Evolutionary conservation across 2,888 invertebrate genomes (phyloP), one percentile per base, ranked within the genome.

Genomic region (Actias luna): DNA sequence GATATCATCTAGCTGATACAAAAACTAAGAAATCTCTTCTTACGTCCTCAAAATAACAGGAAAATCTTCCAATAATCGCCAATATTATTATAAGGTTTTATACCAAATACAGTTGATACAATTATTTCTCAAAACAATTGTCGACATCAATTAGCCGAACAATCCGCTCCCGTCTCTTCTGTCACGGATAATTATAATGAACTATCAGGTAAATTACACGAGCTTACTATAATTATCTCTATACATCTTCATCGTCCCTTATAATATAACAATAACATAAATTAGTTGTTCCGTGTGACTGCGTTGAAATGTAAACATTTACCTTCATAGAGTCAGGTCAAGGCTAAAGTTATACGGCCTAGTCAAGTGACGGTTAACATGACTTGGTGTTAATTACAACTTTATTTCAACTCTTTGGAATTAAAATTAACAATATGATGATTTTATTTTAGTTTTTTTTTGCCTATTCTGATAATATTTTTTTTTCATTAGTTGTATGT

Each of bases 131-230:
- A 52, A 14, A 29, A 27, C 27, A 52, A 29, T 52, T 52, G 29
- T 55, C 55, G n/a, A 55, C 55, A 55, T 55, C 2, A 55, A 16
- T 55, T 29, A 55, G 29, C 29, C 10, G 16, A 27, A 16, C 55
- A 55, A 27, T 29, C 55, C 16, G 29, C 29, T 29, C 29, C 55
- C 29, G 8, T 55, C 22, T 50, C 10, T 25, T 22, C 22, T 22
- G 3, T 50, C 29, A n/a, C 55, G 29, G 16, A 29, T 29, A 55
- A 55, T 55, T 29, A 29, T 55, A 55, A 55, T 55, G 29, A 55
- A 55, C 29, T 55, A 29, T 29, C 55, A 29, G 55, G 29, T 55
- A 55, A 55, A 29, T 55, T 29, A 55, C 14, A 55, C 29, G 27
- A n/a, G 55, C n/a, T 14, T 50, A 16, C 7, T n/a, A 14, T 55